Evolutionary conservation across 2,888 invertebrate genomes (phyloP).

Genomic region (Yponomeuta sedellus): DNA sequence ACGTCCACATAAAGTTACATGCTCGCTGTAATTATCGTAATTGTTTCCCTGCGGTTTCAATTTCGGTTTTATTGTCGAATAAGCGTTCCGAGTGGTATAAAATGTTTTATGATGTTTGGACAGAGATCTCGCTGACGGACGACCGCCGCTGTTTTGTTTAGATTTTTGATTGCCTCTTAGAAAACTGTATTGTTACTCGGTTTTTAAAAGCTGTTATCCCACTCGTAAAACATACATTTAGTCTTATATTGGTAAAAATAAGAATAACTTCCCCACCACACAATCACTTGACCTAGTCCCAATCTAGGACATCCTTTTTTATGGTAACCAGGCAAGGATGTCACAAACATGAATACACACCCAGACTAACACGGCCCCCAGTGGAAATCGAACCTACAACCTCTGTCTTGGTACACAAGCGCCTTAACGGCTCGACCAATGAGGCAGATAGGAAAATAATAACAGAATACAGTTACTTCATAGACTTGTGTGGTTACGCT

Average conservation of each 20-base stretch:
- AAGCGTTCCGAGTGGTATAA: background rate
- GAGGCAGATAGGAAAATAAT: no score
- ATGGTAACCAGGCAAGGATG: no score
- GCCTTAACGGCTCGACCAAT: no score
- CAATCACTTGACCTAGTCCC: no score
- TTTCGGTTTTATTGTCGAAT: constrained; percentile 4
- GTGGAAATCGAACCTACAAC: no score
- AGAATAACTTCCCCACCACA: no score
- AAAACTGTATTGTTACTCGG: background rate
- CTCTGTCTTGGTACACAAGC: no score
- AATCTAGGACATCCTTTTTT: no score
- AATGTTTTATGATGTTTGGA: constrained; percentile 1
- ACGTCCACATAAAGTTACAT: constrained; percentile 9
- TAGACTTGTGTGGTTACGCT: background rate
- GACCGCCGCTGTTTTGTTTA: background rate
- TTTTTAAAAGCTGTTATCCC: background rate
- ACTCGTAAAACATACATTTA: background rate
- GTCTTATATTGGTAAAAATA: no score
- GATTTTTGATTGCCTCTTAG: background rate
- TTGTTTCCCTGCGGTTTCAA: constrained; percentile 7
- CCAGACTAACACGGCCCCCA: no score
- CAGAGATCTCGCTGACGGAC: background rate
- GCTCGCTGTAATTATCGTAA: constrained; percentile 6
- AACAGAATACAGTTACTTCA: no score
- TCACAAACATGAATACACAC: no score